These are phyloP conservation scores for Adelges cooleyi DNA, from an alignment of 1,140 invertebrate species.

Conservation along the genomic window DNA sequence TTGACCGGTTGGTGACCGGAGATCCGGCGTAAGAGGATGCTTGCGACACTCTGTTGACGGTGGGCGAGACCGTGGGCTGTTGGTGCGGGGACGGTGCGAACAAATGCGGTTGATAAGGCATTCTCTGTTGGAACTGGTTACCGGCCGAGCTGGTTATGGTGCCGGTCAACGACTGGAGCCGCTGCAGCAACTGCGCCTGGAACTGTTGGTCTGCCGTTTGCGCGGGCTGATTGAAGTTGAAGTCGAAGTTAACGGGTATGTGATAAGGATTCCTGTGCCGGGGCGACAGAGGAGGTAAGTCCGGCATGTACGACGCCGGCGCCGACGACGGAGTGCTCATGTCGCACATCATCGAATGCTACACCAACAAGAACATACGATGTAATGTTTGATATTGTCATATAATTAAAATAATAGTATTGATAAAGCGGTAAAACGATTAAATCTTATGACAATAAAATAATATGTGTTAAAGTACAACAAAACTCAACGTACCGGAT, in stretches of 20 bases:
- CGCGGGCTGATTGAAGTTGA: conserved; percentile 26
- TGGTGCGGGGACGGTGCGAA: conserved; percentile 36
- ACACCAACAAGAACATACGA: too few species aligned
- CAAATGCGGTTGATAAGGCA: conserved; percentile 34
- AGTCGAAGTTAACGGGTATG: conserved; percentile 33
- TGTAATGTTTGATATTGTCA: too few species aligned
- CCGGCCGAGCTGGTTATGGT: conserved; percentile 2
- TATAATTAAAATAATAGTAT: too few species aligned
- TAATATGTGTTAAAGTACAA: neutral
- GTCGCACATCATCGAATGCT: conserved; percentile 30
- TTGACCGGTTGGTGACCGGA: conserved; percentile 33
- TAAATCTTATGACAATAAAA: neutral
- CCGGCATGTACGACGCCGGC: conserved; percentile 20
- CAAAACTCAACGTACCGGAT: conserved; percentile 18
- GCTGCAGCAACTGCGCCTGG: conserved; percentile 46
- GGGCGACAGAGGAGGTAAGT: conserved; percentile 35
- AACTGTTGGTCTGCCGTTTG: conserved; percentile 40
- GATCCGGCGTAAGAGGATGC: conserved; percentile 40
- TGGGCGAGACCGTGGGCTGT: neutral
- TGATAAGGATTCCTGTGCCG: conserved; percentile 35
- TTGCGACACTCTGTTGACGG: conserved; percentile 36
- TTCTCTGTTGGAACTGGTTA: conserved; percentile 17
- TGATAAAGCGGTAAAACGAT: too few species aligned
- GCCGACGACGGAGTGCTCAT: conserved; percentile 4
- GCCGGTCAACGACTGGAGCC: conserved; percentile 43